phyloP scores from a whole-genome alignment of 2,113 vertebrate genomes.

The Gracilinanus agilis region DNA sequence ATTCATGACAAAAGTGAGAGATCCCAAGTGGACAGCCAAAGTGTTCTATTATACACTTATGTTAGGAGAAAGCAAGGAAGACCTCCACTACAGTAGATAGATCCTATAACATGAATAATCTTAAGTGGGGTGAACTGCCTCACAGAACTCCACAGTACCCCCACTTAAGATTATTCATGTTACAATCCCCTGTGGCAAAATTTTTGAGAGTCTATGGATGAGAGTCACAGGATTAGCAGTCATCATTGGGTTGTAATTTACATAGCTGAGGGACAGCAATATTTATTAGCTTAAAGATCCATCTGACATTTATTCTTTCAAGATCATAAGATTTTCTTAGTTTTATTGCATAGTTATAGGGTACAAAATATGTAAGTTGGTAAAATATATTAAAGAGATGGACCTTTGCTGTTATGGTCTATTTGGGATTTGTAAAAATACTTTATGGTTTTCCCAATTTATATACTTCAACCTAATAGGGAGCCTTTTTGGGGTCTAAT shows the following conservation, averaged over 20 bases:
- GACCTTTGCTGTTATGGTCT: not conserved
- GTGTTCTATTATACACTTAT: not conserved
- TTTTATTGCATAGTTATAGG: not conserved
- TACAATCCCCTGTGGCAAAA: not conserved
- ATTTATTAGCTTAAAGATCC: not conserved
- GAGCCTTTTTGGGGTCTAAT: not conserved
- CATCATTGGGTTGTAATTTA: not conserved
- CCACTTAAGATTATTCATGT: no score
- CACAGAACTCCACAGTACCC: no score
- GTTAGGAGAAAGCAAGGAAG: not conserved
- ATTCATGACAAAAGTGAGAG: not conserved
- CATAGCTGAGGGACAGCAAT: not conserved
- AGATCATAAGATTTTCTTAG: not conserved
- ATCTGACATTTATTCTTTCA: not conserved
- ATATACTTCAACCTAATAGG: not conserved
- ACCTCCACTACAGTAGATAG: not conserved
- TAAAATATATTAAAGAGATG: not conserved
- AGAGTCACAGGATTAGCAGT: not conserved
- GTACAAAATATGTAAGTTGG: not conserved
- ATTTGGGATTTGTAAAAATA: not conserved
- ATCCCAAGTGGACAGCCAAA: not conserved
- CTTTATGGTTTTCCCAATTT: not conserved
- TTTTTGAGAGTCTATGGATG: not conserved
- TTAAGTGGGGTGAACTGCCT: no score
- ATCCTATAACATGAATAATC: no score